Evolutionary conservation across 2,888 invertebrate genomes (phyloP).

Genomic region (Himalopsyche japonica): DNA sequence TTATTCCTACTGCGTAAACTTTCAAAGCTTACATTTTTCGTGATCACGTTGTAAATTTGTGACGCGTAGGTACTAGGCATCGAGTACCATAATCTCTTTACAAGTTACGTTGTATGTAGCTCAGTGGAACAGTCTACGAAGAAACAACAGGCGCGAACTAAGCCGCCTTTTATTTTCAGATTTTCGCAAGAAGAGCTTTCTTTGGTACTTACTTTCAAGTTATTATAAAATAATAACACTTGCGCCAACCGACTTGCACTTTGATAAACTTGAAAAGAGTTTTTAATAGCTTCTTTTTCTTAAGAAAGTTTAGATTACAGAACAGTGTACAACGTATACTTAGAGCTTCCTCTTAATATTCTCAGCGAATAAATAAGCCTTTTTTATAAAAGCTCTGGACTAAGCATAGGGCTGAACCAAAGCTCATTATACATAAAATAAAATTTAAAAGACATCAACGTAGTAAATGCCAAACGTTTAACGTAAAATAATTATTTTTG

Average conservation of each 20-base stretch:
- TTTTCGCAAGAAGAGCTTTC: neutral
- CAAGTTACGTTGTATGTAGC: neutral
- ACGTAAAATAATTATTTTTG: no score
- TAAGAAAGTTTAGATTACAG: neutral
- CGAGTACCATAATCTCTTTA: neutral
- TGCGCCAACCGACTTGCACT: neutral
- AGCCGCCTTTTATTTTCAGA: neutral
- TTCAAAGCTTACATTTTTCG: no score
- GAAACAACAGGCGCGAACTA: neutral
- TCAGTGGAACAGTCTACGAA: neutral
- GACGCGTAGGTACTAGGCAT: neutral
- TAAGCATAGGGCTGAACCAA: neutral
- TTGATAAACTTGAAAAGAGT: slow-evolving; percentile 1
- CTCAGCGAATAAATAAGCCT: neutral
- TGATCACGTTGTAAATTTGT: no score
- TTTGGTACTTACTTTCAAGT: neutral
- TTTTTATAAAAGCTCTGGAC: neutral
- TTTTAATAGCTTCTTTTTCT: neutral
- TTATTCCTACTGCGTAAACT: no score
- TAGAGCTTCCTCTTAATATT: neutral
- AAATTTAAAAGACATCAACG: no score
- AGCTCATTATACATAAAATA: no score
- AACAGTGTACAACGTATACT: neutral
- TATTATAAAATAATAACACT: slow-evolving; percentile 1
- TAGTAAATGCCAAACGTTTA: no score